These are phyloP conservation scores for Oreohelix idahoensis DNA, from an alignment of 1,140 invertebrate species.

Conservation along the genomic window DNA sequence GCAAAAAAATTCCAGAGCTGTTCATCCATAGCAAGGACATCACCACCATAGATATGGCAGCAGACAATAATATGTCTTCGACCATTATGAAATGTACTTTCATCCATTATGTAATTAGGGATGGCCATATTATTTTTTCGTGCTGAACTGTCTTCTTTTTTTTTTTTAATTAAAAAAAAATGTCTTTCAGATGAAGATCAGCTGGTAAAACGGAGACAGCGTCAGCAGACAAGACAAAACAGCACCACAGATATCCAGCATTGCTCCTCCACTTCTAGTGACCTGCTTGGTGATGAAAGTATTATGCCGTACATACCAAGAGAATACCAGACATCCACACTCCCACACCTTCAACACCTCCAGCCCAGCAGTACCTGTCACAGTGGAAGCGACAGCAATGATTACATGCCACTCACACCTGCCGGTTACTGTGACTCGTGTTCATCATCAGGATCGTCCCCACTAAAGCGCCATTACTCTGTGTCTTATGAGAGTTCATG, in stretches of 20 bases:
- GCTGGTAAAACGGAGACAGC: slow-evolving; percentile 54
- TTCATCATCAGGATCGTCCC: not conserved
- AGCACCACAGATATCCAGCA: slow-evolving; percentile 17
- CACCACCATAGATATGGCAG: no score
- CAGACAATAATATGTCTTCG: no score
- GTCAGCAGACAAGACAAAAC: slow-evolving; percentile 13
- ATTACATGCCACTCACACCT: slow-evolving; percentile 1
- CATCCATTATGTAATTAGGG: no score
- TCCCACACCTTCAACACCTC: not conserved
- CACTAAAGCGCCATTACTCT: slow-evolving; percentile 23
- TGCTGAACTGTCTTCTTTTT: no score
- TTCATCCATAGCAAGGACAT: no score
- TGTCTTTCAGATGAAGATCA: slow-evolving; percentile 56
- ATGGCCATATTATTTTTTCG: no score
- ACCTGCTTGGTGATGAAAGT: not conserved
- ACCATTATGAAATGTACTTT: no score
- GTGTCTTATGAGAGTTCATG: not conserved
- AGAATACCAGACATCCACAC: not conserved
- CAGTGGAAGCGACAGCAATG: slow-evolving; percentile 1
- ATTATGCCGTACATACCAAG: slow-evolving; percentile 9
- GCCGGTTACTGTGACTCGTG: slow-evolving; percentile 10
- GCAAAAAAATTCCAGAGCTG: no score
- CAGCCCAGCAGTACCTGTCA: not conserved
- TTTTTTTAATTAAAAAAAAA: no score
- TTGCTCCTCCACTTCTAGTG: slow-evolving; percentile 38